These are phyloP conservation scores for Amitus sp. DNA, from an alignment of 2,888 invertebrate genomes.

Conservation along the genomic window DNA sequence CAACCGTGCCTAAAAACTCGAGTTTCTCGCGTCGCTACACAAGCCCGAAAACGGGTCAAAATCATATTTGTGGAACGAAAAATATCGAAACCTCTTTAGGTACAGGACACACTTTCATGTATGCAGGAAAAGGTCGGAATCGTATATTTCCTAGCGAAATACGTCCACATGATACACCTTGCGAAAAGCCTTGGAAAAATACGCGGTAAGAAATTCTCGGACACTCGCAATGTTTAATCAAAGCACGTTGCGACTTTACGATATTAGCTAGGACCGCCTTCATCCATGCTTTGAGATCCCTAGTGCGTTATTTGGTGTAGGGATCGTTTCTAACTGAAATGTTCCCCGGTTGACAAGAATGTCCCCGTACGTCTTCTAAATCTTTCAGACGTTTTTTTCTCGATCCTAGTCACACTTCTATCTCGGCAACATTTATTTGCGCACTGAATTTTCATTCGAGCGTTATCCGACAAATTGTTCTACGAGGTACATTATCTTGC, in stretches of 20 bases:
- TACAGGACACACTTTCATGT: too few species aligned
- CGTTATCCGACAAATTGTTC: too few species aligned
- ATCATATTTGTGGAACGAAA: too few species aligned
- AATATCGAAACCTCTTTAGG: too few species aligned
- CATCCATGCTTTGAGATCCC: conserved; percentile 38
- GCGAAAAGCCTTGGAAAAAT: conserved; percentile 25
- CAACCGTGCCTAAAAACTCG: too few species aligned
- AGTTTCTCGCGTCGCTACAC: too few species aligned
- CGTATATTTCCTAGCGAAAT: too few species aligned
- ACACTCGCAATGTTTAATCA: conserved; percentile 64
- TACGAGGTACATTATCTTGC: background rate
- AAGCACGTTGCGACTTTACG: conserved; percentile 65
- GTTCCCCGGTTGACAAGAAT: conserved; percentile 36
- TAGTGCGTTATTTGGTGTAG: conserved; percentile 36
- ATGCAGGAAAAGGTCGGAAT: background rate
- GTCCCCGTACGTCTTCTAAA: conserved; percentile 45
- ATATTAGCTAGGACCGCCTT: conserved; percentile 55
- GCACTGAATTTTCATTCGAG: too few species aligned
- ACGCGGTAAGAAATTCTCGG: conserved; percentile 53
- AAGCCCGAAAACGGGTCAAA: too few species aligned
- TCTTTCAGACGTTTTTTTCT: conserved; percentile 25
- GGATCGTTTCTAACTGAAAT: conserved; percentile 32
- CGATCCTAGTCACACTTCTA: conserved; percentile 25
- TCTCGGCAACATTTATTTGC: background rate
- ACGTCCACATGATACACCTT: conserved; percentile 9